Base-by-base conservation (phyloP, 2,888 invertebrate species). In the Frankliniella fusca region DNA sequence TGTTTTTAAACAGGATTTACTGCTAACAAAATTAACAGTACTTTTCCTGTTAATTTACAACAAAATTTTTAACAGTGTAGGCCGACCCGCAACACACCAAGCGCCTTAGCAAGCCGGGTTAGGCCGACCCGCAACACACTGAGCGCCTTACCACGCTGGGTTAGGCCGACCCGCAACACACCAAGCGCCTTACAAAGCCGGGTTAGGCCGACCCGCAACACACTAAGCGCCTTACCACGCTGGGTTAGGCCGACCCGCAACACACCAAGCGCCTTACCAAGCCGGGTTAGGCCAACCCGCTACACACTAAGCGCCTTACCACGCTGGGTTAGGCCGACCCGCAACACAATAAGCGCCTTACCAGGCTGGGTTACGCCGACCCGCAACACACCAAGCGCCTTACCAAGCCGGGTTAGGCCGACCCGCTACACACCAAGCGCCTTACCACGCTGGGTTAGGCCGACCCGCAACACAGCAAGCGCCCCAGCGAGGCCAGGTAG, bases 221-320 rank as follows among this genome's bases (percentile, higher is more conserved):
- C n/a, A 9, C n/a, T 11, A 9, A 65, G 9, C 65, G 65, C 65
- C 65, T 65, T 18, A 9, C 20, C 1, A 65, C 65, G 9, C n/a
- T 2, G 7, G 9, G 20, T 18, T 65, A 65, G 65, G 65, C 65
- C 65, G n/a, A n/a, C 65, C 65, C 65, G 65, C 65, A 15, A 7
- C n/a, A 65, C 50, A 50, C 20, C 20, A 20, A 65, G 65, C 65
- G 65, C 65, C 65, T 7, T 18, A 65, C 11, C 20, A 65, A n/a
- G n/a, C n/a, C n/a, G n/a, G 20, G 65, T 11, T 65, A 65, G 65
- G 65, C 65, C 65, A 65, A 20, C 65, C 65, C 65, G 65, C 65
- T 11, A 15, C 20, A 65, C 65, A 65, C 65, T 10, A 15, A 65
- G 65, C 65, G 65, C 65, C 65, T 65, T 11, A 11, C 15, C 11